Evolutionary conservation across 2,888 invertebrate species (phyloP), one percentile per base, ranked within the genome.

Genomic region (Neuroscelio doddi): DNA sequence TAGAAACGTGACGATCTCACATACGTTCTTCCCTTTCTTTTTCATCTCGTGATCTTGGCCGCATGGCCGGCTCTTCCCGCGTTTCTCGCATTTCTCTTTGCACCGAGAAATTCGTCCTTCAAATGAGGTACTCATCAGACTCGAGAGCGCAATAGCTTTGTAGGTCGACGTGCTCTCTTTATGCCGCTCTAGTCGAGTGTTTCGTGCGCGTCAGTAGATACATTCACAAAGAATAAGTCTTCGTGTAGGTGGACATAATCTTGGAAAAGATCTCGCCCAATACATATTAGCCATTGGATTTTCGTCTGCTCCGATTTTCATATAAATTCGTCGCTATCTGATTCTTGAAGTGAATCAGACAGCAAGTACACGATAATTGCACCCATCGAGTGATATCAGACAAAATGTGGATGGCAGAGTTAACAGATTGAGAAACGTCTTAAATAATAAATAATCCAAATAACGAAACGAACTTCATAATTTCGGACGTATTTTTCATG

Each of bases 101-200:
- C 7, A 49, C 45, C 32, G 38, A 58, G 55, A 52, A 64, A 64
- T 55, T 58, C 34, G 55, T 58, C 49, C 47, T 58, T 58, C 55
- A 45, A 39, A 14, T 10, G 24, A 41, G n/a, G 42, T 39, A 26
- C 39, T 47, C 61, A 44, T 15, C 17, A 27, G 27, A 3, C 38
- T 32, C n/a, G n/a, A n/a, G n/a, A n/a, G n/a, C 12, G 46, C 52
- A 56, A 57, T 64, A 64, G 57, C 53, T 64, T 64, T 58, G 49
- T 58, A 53, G 57, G 57, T 53, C 52, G 57, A 42, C 49, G 38
- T 55, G 64, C 63, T 63, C 53, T 64, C 64, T 64, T 21, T 44
- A 56, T 64, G 53, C 36, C 34, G 30, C 29, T 21, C 41, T n/a
- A 36, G 12, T 12, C 14, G 12, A 57, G 44, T 38, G 38, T 49